Evolutionary conservation across 2,113 vertebrate genomes (phyloP).

Genomic region (Xenopus borealis): DNA sequence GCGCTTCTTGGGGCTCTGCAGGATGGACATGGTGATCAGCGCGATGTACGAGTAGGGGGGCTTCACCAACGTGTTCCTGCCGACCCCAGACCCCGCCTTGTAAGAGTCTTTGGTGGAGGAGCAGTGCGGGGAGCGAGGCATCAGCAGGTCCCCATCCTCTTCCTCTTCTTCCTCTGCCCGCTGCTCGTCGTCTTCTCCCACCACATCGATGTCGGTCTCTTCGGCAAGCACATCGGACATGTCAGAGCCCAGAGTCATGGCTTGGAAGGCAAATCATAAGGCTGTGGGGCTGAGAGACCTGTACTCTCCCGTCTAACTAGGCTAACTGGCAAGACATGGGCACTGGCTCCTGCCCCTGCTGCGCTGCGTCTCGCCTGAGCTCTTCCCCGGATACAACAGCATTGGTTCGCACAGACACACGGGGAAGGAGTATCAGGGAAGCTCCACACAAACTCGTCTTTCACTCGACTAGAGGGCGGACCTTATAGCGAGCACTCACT

Average conservation of each 20-base stretch:
- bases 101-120: slow-evolving; percentile 63
- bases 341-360: no score
- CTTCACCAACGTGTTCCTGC: slow-evolving; percentile 84
- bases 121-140: slow-evolving; percentile 58
- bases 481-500: slow-evolving; percentile 69
- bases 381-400: not conserved
- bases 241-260: slow-evolving; percentile 91
- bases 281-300: slow-evolving; percentile 34
- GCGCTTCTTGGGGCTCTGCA: slow-evolving; percentile 88
- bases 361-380: not conserved
- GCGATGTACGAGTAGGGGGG: slow-evolving; percentile 93
- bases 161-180: slow-evolving; percentile 83
- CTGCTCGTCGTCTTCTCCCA: slow-evolving; percentile 76
- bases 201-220: slow-evolving; percentile 92
- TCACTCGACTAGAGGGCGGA: slow-evolving; percentile 80
- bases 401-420: not conserved
- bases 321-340: no score
- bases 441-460: slow-evolving; percentile 61
- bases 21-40: slow-evolving; percentile 91
- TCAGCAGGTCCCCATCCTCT: slow-evolving; percentile 71
- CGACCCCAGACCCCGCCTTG: slow-evolving; percentile 53
- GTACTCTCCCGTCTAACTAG: no score
- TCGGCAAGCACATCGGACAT: slow-evolving; percentile 91
- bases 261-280: slow-evolving; percentile 60
- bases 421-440: not conserved